These are phyloP conservation scores for Esox lucius DNA, from an alignment of 2,797 vertebrate genomes.

Conservation along the genomic window DNA sequence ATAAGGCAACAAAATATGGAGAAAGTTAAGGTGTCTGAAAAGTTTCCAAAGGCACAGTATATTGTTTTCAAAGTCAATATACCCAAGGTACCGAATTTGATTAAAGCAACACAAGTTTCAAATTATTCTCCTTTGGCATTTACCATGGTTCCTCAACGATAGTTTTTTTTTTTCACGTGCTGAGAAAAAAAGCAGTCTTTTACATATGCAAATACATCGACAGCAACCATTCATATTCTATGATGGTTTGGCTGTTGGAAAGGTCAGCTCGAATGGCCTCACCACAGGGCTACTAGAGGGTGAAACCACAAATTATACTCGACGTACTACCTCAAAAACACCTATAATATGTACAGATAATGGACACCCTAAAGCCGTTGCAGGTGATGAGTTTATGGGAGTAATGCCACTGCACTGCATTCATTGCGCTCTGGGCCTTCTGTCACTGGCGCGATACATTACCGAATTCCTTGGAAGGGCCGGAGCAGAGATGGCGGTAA, in stretches of 20 bases:
- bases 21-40: too few species aligned
- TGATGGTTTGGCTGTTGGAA: conserved; percentile 49
- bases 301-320: conserved; percentile 32
- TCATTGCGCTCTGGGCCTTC: neutral
- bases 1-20: too few species aligned
- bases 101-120: conserved; percentile 11
- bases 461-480: neutral
- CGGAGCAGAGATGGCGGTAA: neutral
- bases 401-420: neutral
- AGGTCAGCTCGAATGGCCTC: conserved; percentile 62
- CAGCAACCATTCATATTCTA: conserved; percentile 69
- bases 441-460: neutral
- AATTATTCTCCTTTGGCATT: conserved; percentile 45
- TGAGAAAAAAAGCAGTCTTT: conserved; percentile 30
- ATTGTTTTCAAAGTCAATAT: too few species aligned
- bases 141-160: conserved; percentile 38
- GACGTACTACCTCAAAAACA: neutral
- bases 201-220: conserved; percentile 44
- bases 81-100: neutral
- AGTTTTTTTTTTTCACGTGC: conserved; percentile 48
- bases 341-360: conserved; percentile 18
- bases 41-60: too few species aligned
- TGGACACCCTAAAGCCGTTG: conserved; percentile 23
- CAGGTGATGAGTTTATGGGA: conserved; percentile 17
- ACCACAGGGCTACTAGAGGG: conserved; percentile 19